Evolutionary conservation across 2,113 vertebrate genomes (phyloP), one percentile per base, ranked within the genome.

Genomic region (Australoheros scitulus): DNA sequence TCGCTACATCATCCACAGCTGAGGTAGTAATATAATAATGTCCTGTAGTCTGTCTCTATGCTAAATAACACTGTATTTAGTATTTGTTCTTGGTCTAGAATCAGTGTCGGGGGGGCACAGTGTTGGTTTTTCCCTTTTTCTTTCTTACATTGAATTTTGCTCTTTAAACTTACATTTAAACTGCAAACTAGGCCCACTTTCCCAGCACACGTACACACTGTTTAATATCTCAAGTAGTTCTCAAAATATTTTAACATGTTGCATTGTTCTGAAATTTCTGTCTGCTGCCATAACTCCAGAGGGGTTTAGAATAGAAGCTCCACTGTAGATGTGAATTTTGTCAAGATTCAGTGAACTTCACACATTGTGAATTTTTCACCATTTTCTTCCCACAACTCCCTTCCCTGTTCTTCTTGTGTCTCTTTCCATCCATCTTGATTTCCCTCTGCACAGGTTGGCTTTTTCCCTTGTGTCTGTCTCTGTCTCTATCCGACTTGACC

Each of bases 171-270:
- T 47, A 77, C 87, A 91, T 87, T 88, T 85, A 78, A 61, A 86
- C 77, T 22, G 75, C 63, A 82, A 91, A 91, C 74, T 88, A 77
- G 86, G 79, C 36, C 84, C 11, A 11, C 80, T 84, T 87, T 84
- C 65, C 78, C 80, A 14, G 63, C 0, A n/a, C 72, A 13, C 75
- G 26, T 61, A 63, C 75, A 47, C 22, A 38, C 50, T 79, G 75
- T 79, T 88, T 84, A 78, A 85, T 84, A 87, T 90, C 77, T 79
- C n/a, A 77, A 86, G 84, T 61, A 80, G 61, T 83, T 59, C 74
- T 15, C 15, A 59, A 87, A 72, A 50, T 75, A 88, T 86, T 89
- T 90, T 68, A 68, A 84, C 78, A 82, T 75, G 84, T 86, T 85
- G 77, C 80, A 77, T 88, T 85, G 61, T 82, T 91, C 63, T 68